These are phyloP conservation scores for Drosophila azteca DNA, from an alignment of 1,140 invertebrate genomes.

Conservation along the genomic window DNA sequence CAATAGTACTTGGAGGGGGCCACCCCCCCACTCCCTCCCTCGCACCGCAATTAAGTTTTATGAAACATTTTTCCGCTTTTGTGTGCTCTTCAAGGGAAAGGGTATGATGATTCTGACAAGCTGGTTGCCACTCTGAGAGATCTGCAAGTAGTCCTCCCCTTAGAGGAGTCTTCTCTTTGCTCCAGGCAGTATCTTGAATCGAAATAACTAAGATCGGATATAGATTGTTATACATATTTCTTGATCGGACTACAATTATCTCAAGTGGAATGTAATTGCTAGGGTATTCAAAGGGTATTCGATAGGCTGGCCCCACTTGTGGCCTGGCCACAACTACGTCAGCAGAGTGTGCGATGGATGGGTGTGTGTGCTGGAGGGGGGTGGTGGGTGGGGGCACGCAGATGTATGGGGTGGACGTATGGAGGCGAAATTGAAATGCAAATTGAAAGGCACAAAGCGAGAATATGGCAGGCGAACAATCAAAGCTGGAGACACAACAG, in stretches of 20 bases:
- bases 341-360: slow-evolving; percentile 5
- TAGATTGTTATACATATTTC: too few relatives aligned
- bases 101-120: too few relatives aligned
- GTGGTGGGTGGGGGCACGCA: not conserved
- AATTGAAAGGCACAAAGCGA: slow-evolving; percentile 77
- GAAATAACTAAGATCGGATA: too few relatives aligned
- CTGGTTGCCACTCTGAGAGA: too few relatives aligned
- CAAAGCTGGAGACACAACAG: slow-evolving; percentile 62
- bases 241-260: too few relatives aligned
- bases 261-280: too few relatives aligned
- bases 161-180: not conserved
- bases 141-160: not conserved
- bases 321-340: slow-evolving; percentile 37
- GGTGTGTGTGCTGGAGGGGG: not conserved
- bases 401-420: slow-evolving; percentile 32
- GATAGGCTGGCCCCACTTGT: too few relatives aligned
- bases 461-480: slow-evolving; percentile 65
- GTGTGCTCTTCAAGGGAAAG: not conserved
- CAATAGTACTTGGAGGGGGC: slow-evolving; percentile 8
- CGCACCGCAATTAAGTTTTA: slow-evolving; percentile 52
- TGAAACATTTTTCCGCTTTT: slow-evolving; percentile 37
- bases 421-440: slow-evolving; percentile 69
- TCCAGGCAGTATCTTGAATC: not conserved
- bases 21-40: not conserved
- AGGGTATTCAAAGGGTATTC: too few relatives aligned